Conservation (phyloP, 2,797 vertebrate species). For the Meriones psammophilus region DNA sequence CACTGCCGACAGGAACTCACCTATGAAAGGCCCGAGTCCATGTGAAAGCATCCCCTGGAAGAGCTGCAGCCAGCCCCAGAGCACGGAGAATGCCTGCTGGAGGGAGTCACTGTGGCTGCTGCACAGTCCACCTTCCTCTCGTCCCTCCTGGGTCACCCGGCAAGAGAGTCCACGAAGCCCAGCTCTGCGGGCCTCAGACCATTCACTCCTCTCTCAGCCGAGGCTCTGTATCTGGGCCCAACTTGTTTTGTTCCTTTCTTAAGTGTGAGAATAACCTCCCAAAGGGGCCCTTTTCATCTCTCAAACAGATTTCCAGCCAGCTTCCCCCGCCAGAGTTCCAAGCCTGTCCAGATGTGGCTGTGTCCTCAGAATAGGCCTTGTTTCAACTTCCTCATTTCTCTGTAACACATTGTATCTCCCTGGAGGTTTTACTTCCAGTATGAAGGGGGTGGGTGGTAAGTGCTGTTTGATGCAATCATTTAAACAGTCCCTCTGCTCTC, state of each 20-base stretch:
- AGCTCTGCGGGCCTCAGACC: background rate
- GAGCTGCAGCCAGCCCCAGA: background rate
- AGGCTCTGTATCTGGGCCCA: background rate
- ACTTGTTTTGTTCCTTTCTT: constrained; percentile 43
- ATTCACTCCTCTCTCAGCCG: background rate
- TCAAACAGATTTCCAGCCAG: background rate
- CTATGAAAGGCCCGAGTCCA: background rate
- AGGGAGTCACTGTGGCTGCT: background rate
- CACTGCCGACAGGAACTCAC: background rate
- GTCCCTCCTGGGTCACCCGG: background rate
- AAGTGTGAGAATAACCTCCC: constrained; percentile 5
- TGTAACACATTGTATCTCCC: background rate
- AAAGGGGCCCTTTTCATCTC: background rate
- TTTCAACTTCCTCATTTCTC: constrained; percentile 23
- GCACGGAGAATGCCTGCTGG: background rate
- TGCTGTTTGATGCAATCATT: background rate
- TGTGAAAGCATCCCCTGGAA: background rate
- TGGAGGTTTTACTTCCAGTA: constrained; percentile 3
- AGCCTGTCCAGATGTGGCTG: background rate
- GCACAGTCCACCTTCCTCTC: background rate
- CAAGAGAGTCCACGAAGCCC: background rate
- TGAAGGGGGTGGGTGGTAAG: background rate
- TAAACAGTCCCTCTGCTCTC: background rate
- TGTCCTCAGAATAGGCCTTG: background rate
- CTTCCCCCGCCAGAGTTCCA: background rate